phyloP scores from a whole-genome alignment of 2,888 invertebrate genomes.

The Yponomeuta evonymella region DNA sequence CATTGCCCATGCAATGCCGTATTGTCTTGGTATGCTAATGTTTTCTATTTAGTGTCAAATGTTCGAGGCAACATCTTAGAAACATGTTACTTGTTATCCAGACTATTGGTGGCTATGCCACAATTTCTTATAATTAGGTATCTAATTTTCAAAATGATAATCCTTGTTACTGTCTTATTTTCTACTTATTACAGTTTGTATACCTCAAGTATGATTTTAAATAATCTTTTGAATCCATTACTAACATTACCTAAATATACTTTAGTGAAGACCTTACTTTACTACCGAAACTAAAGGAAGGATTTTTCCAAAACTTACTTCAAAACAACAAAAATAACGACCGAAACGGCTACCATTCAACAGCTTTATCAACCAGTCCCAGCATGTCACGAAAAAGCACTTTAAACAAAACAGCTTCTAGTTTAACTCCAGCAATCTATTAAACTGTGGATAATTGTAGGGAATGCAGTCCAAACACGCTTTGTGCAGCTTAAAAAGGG shows the following conservation, averaged over 20 bases:
- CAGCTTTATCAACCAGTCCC: not conserved
- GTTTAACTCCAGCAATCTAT: not conserved
- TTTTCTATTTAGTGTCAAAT: not conserved
- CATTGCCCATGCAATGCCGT: not conserved
- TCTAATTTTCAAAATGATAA: too few relatives aligned
- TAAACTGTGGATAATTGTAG: conserved; percentile 30
- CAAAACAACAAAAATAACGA: not conserved
- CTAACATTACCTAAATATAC: too few relatives aligned
- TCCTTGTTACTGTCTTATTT: too few relatives aligned
- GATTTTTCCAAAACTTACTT: too few relatives aligned
- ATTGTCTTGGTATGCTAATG: not conserved
- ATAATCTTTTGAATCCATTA: too few relatives aligned
- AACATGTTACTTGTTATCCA: not conserved
- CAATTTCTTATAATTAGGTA: too few relatives aligned
- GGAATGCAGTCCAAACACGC: conserved; percentile 39
- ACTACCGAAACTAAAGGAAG: too few relatives aligned
- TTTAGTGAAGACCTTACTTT: too few relatives aligned
- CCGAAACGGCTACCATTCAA: not conserved
- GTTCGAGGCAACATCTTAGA: not conserved
- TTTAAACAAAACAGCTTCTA: not conserved
- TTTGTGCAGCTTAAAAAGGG: conserved; percentile 30
- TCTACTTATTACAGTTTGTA: too few relatives aligned
- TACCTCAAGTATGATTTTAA: too few relatives aligned
- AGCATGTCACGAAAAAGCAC: not conserved
- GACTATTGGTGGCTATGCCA: not conserved